phyloP scores from a whole-genome alignment of 1,140 invertebrate species.

The Mercenaria mercenaria region DNA sequence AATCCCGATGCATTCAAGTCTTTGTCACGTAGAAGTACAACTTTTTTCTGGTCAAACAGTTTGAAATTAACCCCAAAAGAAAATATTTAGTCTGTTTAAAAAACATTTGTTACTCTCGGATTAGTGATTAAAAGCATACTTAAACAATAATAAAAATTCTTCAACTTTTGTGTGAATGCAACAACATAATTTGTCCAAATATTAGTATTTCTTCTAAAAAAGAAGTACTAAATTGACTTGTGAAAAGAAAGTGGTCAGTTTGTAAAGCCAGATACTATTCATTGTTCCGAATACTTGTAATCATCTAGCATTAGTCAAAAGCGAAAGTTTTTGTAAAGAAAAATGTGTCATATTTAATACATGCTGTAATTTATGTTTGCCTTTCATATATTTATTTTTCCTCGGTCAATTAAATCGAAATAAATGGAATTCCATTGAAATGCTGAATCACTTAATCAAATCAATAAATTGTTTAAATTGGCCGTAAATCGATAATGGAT shows the following conservation, averaged over 20 bases:
- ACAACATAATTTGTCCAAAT: slow-evolving; percentile 5
- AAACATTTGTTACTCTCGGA: too few species aligned
- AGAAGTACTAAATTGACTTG: background rate
- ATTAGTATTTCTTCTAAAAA: background rate
- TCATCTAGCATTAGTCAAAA: background rate
- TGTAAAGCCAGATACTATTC: background rate
- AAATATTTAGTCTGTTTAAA: too few species aligned
- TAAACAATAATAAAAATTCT: background rate
- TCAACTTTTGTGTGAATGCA: background rate
- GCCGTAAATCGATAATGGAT: background rate
- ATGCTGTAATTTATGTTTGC: background rate
- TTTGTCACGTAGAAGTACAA: too few species aligned
- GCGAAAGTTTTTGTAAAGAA: background rate
- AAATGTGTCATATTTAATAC: slow-evolving; percentile 22
- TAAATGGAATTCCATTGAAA: slow-evolving; percentile 2
- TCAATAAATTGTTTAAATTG: slow-evolving; percentile 23
- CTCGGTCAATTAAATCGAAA: slow-evolving; percentile 13
- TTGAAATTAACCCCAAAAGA: too few species aligned
- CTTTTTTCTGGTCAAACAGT: too few species aligned
- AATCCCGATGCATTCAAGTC: too few species aligned
- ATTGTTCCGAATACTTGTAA: background rate
- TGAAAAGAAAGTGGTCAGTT: background rate
- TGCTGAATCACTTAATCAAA: slow-evolving; percentile 24
- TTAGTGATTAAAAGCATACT: background rate
- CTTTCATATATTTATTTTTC: slow-evolving; percentile 15